Evolutionary conservation across 2,797 vertebrate genomes (phyloP).

Genomic region (Rhodeus uyekii): DNA sequence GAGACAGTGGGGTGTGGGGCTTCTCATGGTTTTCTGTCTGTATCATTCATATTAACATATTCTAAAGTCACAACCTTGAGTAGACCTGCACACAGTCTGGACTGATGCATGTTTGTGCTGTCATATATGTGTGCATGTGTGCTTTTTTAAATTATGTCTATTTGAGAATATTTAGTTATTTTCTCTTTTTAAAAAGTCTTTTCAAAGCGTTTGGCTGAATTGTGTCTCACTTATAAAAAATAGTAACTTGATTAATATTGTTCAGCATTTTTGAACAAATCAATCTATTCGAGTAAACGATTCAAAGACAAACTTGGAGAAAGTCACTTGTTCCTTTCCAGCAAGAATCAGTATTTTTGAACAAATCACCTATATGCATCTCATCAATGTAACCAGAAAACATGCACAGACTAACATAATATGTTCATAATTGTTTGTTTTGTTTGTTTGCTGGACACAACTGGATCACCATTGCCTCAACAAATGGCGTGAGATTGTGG

Average conservation of each 20-base stretch:
- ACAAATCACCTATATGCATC: neutral
- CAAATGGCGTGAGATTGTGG: neutral
- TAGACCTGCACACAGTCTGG: neutral
- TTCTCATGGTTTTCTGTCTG: conserved; percentile 18
- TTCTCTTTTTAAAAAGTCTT: neutral
- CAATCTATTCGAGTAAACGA: neutral
- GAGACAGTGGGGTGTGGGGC: conserved; percentile 2
- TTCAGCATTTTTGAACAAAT: neutral
- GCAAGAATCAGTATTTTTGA: neutral
- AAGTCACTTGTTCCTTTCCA: too few relatives aligned
- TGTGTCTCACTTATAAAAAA: neutral
- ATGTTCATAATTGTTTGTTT: neutral
- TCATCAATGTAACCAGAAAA: neutral
- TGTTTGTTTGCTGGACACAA: neutral
- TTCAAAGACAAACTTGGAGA: neutral
- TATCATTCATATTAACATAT: conserved; percentile 8
- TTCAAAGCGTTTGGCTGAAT: neutral
- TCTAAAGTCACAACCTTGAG: conserved; percentile 43
- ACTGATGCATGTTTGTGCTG: neutral
- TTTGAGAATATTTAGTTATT: neutral
- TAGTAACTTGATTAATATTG: neutral
- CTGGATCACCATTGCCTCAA: neutral
- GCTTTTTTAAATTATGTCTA: neutral
- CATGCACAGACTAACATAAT: neutral
- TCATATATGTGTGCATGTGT: neutral